Evolutionary conservation across 2,888 invertebrate genomes (phyloP), one percentile per base, ranked within the genome.

Genomic region (Drosophila picticornis): DNA sequence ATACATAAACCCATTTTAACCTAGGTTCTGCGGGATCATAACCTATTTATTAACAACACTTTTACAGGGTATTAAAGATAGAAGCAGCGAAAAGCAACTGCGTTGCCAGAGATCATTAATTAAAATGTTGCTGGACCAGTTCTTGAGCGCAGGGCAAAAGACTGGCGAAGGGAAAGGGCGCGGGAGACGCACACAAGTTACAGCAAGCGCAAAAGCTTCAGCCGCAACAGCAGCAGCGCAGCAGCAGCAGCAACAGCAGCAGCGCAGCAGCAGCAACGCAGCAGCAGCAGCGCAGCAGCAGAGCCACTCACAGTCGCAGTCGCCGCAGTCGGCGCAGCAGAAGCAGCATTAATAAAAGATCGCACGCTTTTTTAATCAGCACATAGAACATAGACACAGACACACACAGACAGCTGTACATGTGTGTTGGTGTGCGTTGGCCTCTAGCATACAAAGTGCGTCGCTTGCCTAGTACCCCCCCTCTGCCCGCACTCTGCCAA

Each of bases 71-170:
- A 75, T 68, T 31, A 46, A 43, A 51, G 58, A 40, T 74, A 61
- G 64, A 61, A 59, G 75, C 64, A 71, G 65, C 75, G 63, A 29
- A 19, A 13, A 34, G 22, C 7, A 32, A 32, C n/a, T 6, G 64
- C 75, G 62, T 71, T 75, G 78, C 59, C 66, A 67, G 85, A 89
- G 89, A 89, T 87, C 89, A 89, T 89, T 88, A 89, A 89, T 88
- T 85, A 85, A 89, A 88, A 88, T 85, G 88, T 89, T 85, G 88
- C 84, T 84, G 90, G 88, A 89, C 89, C 88, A 89, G 88, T 88
- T 88, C 83, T 86, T 76, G 63, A 69, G 69, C 77, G 81, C 75
- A 78, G 53, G 16, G 64, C 71, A 75, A 55, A 52, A 38, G 31
- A 53, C 59, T 57, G 27, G 16, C 13, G 6, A 19, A 34, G 22